phyloP scores from a whole-genome alignment of 2,888 invertebrate genomes.

The Cantharis rufa region DNA sequence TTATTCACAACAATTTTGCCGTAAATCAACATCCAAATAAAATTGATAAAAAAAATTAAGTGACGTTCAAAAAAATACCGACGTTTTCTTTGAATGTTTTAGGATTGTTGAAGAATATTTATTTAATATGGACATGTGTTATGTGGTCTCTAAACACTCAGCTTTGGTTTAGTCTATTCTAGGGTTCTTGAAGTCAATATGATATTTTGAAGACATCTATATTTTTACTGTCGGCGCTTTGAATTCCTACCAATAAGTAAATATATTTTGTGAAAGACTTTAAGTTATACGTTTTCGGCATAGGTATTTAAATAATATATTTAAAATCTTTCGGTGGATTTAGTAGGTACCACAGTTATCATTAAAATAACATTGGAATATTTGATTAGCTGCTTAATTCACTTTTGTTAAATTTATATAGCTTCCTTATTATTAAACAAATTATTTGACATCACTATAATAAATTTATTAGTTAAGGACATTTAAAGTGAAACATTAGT shows the following conservation, averaged over 20 bases:
- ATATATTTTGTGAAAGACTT: conserved; percentile 9
- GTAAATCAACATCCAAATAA: not conserved
- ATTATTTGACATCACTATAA: not conserved
- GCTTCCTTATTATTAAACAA: not conserved
- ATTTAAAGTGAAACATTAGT: not conserved
- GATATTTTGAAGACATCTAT: conserved; percentile 27
- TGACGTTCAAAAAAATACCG: not conserved
- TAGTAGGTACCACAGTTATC: not conserved
- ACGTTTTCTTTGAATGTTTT: conserved; percentile 18
- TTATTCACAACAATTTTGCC: not conserved
- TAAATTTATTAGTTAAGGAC: not conserved
- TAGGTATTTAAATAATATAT: not conserved
- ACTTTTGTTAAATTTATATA: not conserved
- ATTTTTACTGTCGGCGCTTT: conserved; percentile 28
- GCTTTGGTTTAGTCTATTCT: conserved; percentile 9
- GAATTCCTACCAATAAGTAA: conserved; percentile 2
- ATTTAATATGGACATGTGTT: conserved; percentile 31
- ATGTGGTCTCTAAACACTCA: conserved; percentile 23
- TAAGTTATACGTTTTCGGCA: conserved; percentile 1
- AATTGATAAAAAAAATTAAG: not conserved
- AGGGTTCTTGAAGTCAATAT: conserved; percentile 21
- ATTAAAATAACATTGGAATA: not conserved
- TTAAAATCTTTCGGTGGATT: not conserved
- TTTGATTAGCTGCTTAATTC: not conserved
- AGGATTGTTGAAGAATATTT: conserved; percentile 23